Evolutionary conservation across 1,140 invertebrate genomes (phyloP), one percentile per base, ranked within the genome.

Genomic region (Halesus radiatus): DNA sequence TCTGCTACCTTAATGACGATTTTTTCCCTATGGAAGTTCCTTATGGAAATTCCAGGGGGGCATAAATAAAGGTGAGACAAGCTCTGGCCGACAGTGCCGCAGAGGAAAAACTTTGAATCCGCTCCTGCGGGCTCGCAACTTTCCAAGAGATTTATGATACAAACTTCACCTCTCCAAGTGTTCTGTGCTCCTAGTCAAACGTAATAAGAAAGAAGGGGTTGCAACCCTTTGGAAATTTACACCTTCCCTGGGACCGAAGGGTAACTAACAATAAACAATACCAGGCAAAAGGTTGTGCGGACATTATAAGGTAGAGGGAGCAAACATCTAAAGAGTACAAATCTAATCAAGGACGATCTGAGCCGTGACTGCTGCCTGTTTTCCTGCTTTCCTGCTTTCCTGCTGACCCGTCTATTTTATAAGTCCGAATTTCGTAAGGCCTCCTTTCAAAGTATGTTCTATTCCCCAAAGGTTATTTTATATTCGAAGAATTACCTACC

Each of bases 111-210:
- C 72, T 83, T 83, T 83, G 79, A 79, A 83, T 83, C 78, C 81
- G 81, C 56, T 83, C 79, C 82, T 83, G 72, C 79, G 79, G 82
- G 82, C 62, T 81, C 78, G 58, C 82, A 83, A 83, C 79, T 79
- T 83, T 83, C 45, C 76, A 79, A 52, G 79, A 83, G 82, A 83
- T 83, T 83, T 83, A 83, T 83, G 81, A 81, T 83, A 80, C 82
- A 83, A 83, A 83, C 79, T 83, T 83, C 82, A 83, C 79, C 82
- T 79, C 64, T 79, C 72, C 76, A 78, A 76, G 79, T 77, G 79
- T 79, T 79, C 81, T 82, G 78, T 82, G 76, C 78, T 80, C 72
- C 81, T 75, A 83, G 81, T 83, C 81, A 83, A 83, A 78, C 68
- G 81, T 80, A 83, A 83, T 83, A 83, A 83, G 81, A 83, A 78